Evolutionary conservation across 2,113 vertebrate species (phyloP), one percentile per base, ranked within the genome.

Genomic region (Rhabdornis inornatus): DNA sequence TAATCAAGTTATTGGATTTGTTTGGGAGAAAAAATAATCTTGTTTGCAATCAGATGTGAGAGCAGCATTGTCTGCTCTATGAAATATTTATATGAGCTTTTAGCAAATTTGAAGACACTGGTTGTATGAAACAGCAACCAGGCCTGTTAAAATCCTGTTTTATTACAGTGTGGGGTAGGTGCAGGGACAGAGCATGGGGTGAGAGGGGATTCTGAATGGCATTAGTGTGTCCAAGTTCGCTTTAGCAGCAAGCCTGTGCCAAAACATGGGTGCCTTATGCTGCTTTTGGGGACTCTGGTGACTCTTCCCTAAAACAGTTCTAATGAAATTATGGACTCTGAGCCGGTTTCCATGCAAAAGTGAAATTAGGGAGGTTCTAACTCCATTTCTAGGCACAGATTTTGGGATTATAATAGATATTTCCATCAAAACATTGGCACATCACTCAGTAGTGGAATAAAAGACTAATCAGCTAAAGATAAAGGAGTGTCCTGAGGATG

Each of bases 61-160:
- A 80, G 28, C 64, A 86, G 56, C 69, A 37, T 83, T 78, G 64
- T 83, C 72, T 75, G 40, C 52, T 83, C 40, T 57, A 50, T 96
- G 45, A 94, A 97, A 94, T 90, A 94, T 92, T 96, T 75, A 89
- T 84, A 49, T 35, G 50, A 90, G 76, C 69, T 95, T 96, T 93
- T 94, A 90, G 90, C 77, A 93, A 68, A 94, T 92, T 81, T 87
- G 88, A 87, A 91, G 94, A 24, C 57, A 27, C 14, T 76, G 77
- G n/a, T 78, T 90, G 47, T 89, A 42, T 33, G 80, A 61, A 90
- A n/a, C 20, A 69, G 53, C 49, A n/a, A 19, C 6, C 35, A 19
- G n/a, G 11, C 24, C 33, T 65, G 69, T 76, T 90, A 57, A 96
- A 90, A 71, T 83, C 13, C 52, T 40, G 53, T 45, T 74, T 59